Base-by-base conservation (phyloP, 2,888 invertebrate species). In the Thera britannica region DNA sequence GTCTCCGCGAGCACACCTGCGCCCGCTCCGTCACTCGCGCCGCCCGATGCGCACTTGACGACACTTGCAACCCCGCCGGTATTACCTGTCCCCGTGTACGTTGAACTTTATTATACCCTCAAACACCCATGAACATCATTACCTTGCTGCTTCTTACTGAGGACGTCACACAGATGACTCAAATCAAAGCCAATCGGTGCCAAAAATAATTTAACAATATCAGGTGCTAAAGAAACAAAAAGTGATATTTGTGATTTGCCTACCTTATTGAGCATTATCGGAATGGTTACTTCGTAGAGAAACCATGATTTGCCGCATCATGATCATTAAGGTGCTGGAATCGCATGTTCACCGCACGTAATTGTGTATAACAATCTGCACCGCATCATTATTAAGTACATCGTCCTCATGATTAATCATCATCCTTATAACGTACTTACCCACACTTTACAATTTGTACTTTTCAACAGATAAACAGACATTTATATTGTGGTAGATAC, bases 11-110 rank as follows among this genome's bases (percentile, higher is more conserved):
- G 79, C 73, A 76, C 80, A 23, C 74, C 78, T 59, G 79, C 78
- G 62, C 75, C 77, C 56, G 83, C 80, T 70, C 83, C 94, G 94
- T 68, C 95, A 93, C 79, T 79, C 67, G 76, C 92, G 62, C 77
- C 72, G 74, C 76, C 72, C 11, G 81, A 77, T 71, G 72, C 72
- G 57, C 72, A 64, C 72, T 76, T 80, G 82, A 81, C 79, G 60
- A 57, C 75, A 68, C 79, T 79, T 60, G 77, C 76, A 44, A 72
- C 71, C 67, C 75, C 75, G 65, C 69, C 71, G 56, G 66, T 66
- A 58, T 68, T 79, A 74, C 78, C 82, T 68, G 72, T 74, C 71
- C 79, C 85, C 72, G 78, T 83, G 86, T 86, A 86, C 75, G 85
- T 86, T 81, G 52, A 74, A 70, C 63, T 65, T 65, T 65, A 58